These are phyloP conservation scores for Whitmania pigra DNA, from an alignment of 1,140 invertebrate species.

Conservation along the genomic window DNA sequence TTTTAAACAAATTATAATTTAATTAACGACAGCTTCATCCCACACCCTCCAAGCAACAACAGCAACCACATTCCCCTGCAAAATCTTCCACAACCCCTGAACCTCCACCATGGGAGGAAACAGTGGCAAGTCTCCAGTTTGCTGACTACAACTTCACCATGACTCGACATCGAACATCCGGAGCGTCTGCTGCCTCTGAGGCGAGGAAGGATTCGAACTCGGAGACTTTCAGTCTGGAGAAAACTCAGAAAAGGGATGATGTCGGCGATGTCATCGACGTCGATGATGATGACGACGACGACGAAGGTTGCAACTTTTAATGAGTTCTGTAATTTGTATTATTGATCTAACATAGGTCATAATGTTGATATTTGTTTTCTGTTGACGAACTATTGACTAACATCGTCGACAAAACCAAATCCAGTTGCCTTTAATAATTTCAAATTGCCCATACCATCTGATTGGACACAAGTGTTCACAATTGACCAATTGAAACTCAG, in stretches of 20 bases:
- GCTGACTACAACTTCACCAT: constrained; percentile 45
- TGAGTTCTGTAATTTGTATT: too few species aligned
- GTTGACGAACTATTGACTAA: not conserved
- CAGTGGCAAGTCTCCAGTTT: constrained; percentile 49
- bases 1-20: too few species aligned
- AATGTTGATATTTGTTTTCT: not conserved
- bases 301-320: not conserved
- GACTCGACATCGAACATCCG: constrained; percentile 20
- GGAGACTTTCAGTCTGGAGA: too few species aligned
- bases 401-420: too few species aligned
- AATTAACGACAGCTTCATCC: too few species aligned
- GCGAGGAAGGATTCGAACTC: constrained; percentile 47
- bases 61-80: not conserved
- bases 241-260: not conserved
- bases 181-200: constrained; percentile 40
- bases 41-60: not conserved
- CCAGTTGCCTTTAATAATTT: too few species aligned
- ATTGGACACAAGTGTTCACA: too few species aligned
- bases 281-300: constrained; percentile 1
- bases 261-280: not conserved
- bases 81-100: not conserved
- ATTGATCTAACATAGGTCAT: not conserved
- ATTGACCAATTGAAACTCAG: constrained; percentile 20
- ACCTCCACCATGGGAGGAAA: constrained; percentile 45
- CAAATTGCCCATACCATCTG: too few species aligned